A percentile compares a stretch with the other conserved stretches of the same genome.
Evolutionary conservation across 2,797 vertebrate genomes (phyloP).

Genomic region (Sebastes trivittatus): DNA sequence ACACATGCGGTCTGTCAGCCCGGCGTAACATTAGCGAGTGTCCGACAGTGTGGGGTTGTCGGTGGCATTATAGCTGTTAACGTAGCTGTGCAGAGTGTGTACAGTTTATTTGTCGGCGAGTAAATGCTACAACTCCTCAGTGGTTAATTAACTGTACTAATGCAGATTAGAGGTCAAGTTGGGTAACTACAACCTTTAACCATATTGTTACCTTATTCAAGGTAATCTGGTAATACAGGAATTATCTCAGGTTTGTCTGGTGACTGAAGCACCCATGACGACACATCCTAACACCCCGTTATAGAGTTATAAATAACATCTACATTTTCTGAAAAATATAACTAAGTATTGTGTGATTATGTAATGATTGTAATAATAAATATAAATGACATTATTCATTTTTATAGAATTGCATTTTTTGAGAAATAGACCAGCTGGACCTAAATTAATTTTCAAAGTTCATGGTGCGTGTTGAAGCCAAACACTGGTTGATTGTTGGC

Average conservation of each 20-base stretch:
- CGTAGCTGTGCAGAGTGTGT: no score
- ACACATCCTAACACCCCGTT: not conserved
- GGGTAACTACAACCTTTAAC: not conserved
- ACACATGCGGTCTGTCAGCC: no score
- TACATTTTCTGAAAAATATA: not conserved
- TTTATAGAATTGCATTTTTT: not conserved
- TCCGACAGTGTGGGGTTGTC: no score
- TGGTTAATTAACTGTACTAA: not conserved
- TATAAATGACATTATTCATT: not conserved
- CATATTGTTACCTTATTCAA: not conserved
- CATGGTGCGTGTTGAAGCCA: not conserved
- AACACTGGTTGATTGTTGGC: not conserved
- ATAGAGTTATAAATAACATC: not conserved
- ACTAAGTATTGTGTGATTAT: not conserved
- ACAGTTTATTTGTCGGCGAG: no score
- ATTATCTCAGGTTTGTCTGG: not conserved
- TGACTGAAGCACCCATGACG: not conserved
- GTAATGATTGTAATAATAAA: not conserved
- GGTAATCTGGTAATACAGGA: not conserved
- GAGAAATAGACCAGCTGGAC: not conserved
- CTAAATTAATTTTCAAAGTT: not conserved
- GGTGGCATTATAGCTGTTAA: no score
- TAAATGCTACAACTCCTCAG: no score
- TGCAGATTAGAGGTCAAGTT: not conserved
- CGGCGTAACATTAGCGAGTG: no score